Base-by-base conservation (phyloP, 2,113 vertebrate genomes). In the Lagopus muta region DNA sequence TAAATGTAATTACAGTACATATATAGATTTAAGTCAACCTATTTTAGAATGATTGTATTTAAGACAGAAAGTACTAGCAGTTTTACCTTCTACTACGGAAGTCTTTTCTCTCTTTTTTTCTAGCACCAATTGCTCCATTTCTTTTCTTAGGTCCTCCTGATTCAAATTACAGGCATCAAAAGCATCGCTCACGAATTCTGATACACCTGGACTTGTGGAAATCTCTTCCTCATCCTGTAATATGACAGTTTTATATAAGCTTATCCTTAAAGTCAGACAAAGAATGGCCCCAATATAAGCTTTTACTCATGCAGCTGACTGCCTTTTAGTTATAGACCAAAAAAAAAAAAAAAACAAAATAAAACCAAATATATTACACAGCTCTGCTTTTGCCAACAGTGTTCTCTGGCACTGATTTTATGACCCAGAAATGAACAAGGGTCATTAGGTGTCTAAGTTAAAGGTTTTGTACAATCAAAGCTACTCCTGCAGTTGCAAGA, bases 151-250 rank as follows among this genome's bases (percentile, higher is more conserved):
- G 89, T 99, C 99, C 89, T 99, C 99, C 82, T 98, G 98, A 96
- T 99, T 97, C 75, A 99, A 97, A 95, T 97, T 98, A 50, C 98
- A 98, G 2, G 98, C 95, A 95, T 99, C 98, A 8, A 99, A 99
- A 47, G 99, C 99, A 20, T 99, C 99, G 47, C 99, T 99, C 87
- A 99, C 99, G 95, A 99, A 99, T 96, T 99, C 99, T 4, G 99
- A 99, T 54, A 99, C 98, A 16, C 98, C 98, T 2, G 99, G 99
- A 93, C 99, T 99, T 25, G 99, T 99, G 24, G 99, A 99, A 90
- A 99, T 99, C 89, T 99, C 99, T 74, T 99, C 99, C 55, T 99
- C 99, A 2, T 99, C 99, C 94, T 99, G 94, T 67, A 97, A 97
- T 20, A 82, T 88, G 47, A 81, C 13, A 86, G 21, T 87, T 88